Percentiles rank a stretch among this genome's conserved stretches.
Evolutionary conservation across 1,140 invertebrate species (phyloP).

Genomic region (Bombus affinis): DNA sequence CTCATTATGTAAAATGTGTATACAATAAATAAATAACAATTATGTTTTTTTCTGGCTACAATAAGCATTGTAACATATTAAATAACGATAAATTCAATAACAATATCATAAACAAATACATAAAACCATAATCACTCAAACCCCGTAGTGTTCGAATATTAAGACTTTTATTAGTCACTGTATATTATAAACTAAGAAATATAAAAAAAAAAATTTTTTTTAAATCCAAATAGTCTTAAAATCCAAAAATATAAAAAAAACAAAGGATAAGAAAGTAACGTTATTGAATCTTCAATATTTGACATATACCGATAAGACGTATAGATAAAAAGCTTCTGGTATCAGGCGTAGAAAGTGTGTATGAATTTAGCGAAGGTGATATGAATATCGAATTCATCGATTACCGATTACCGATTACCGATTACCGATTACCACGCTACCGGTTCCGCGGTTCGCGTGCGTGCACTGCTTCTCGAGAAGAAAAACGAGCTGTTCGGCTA

Average conservation of each 20-base stretch:
- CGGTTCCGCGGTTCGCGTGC: slow-evolving; percentile 45
- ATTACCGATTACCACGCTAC: slow-evolving; percentile 34
- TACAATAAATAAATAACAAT: too few species aligned
- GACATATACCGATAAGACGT: slow-evolving; percentile 36
- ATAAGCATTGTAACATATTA: too few species aligned
- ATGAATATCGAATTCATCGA: slow-evolving; percentile 58
- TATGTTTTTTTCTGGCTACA: too few species aligned
- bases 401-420: slow-evolving; percentile 20
- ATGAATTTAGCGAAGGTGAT: slow-evolving; percentile 37
- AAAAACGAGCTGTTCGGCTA: slow-evolving; percentile 55
- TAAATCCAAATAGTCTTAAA: neutral
- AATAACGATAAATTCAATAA: too few species aligned
- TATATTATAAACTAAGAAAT: neutral
- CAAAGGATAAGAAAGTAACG: too few species aligned
- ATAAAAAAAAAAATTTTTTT: neutral
- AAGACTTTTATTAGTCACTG: too few species aligned
- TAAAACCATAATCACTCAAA: too few species aligned
- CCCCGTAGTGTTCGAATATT: too few species aligned
- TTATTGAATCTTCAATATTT: slow-evolving; percentile 28
- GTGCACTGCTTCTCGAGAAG: slow-evolving; percentile 35
- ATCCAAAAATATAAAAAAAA: neutral
- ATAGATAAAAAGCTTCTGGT: slow-evolving; percentile 18
- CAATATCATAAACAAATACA: too few species aligned
- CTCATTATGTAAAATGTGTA: too few species aligned
- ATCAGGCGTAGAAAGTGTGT: slow-evolving; percentile 18